phyloP scores from a whole-genome alignment of 2,888 invertebrate species.

The Apamea anceps region DNA sequence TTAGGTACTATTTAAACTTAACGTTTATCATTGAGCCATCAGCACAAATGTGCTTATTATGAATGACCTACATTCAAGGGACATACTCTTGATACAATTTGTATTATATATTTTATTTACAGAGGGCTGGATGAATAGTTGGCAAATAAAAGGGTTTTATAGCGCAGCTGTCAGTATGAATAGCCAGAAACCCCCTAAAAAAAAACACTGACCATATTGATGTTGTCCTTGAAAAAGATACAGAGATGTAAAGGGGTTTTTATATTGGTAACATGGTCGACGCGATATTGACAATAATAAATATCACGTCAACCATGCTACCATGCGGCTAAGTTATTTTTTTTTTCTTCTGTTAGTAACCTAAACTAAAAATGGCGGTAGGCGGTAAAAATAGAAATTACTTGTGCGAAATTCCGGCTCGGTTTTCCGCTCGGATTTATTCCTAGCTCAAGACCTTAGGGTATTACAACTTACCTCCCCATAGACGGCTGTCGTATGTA shows the following conservation, averaged over 20 bases:
- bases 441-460: neutral
- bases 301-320: neutral
- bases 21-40: conserved; percentile 17
- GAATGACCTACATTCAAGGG: conserved; percentile 25
- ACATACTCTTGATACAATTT: conserved; percentile 4
- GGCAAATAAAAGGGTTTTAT: conserved; percentile 4
- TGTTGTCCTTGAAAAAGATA: neutral
- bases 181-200: conserved; percentile 9
- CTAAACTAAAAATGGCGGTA: neutral
- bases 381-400: too few species aligned
- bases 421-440: neutral
- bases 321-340: neutral
- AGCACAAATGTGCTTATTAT: conserved; percentile 9
- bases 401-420: neutral
- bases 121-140: neutral
- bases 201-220: neutral
- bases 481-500: conserved; percentile 71
- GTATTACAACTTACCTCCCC: conserved; percentile 72
- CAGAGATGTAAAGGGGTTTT: neutral
- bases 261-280: neutral
- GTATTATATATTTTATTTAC: neutral
- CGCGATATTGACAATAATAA: neutral
- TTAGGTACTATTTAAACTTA: conserved; percentile 14
- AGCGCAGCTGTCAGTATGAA: neutral
- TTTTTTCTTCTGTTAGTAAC: neutral